These are phyloP conservation scores for Babyrousa celebensis DNA, from an alignment of 2,797 vertebrate species.

Conservation along the genomic window DNA sequence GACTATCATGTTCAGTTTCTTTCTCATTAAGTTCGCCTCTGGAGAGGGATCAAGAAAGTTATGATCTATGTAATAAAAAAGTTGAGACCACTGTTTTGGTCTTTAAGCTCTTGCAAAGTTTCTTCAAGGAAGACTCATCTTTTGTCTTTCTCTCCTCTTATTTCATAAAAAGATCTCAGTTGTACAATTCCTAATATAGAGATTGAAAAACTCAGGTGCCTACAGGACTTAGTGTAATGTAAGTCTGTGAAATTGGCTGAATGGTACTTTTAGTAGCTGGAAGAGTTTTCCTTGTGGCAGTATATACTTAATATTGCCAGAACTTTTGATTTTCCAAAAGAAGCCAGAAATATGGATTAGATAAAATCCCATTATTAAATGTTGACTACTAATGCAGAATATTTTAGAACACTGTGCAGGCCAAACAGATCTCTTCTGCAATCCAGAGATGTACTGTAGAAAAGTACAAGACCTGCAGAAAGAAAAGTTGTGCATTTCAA, in stretches of 20 bases:
- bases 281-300: constrained; percentile 44
- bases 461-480: constrained; percentile 11
- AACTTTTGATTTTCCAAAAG: constrained; percentile 31
- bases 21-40: constrained; percentile 54
- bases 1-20: not conserved
- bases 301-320: constrained; percentile 23
- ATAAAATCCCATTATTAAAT: constrained; percentile 65
- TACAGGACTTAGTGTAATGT: not conserved
- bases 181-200: not conserved
- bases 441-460: not conserved
- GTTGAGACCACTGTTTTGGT: not conserved
- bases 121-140: not conserved
- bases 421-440: not conserved
- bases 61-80: constrained; percentile 38
- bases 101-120: constrained; percentile 36
- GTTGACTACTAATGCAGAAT: constrained; percentile 49
- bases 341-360: constrained; percentile 50
- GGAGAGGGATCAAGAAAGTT: not conserved
- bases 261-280: constrained; percentile 12
- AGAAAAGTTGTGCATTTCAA: constrained; percentile 59
- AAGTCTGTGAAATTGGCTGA: constrained; percentile 36
- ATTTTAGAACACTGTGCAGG: not conserved
- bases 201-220: constrained; percentile 14
- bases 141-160: not conserved
- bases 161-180: not conserved